Percentiles rank a stretch among this genome's conserved stretches.
phyloP scores from a whole-genome alignment of 2,888 invertebrate genomes.

The Chironomus riparius region DNA sequence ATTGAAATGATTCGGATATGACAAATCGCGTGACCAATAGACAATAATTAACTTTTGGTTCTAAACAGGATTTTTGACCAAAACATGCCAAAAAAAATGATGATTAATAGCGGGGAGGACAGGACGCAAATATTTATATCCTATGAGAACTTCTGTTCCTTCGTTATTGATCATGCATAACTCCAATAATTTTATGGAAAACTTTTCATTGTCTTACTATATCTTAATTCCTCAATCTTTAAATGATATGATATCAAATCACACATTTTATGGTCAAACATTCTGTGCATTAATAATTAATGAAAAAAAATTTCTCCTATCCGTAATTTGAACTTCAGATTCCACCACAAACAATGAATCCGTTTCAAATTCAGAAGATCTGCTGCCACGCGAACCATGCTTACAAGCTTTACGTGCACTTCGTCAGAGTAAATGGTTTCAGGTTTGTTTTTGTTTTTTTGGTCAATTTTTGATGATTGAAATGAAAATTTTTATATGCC shows the following conservation, averaged over 20 bases:
- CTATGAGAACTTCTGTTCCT: slow-evolving; percentile 6
- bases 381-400: slow-evolving; percentile 98
- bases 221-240: neutral
- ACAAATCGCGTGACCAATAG: neutral
- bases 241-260: slow-evolving; percentile 16
- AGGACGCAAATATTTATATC: neutral
- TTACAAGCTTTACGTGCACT: slow-evolving; percentile 99
- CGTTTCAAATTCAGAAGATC: slow-evolving; percentile 57
- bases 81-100: neutral
- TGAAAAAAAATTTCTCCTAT: slow-evolving; percentile 5
- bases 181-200: neutral
- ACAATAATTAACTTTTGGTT: neutral
- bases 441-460: slow-evolving; percentile 56
- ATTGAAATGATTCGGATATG: neutral
- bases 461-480: slow-evolving; percentile 30
- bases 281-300: slow-evolving; percentile 46
- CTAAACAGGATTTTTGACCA: slow-evolving; percentile 34
- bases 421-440: slow-evolving; percentile 99
- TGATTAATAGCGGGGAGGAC: slow-evolving; percentile 13
- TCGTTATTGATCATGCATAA: neutral
- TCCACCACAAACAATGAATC: slow-evolving; percentile 55
- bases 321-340: slow-evolving; percentile 37
- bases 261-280: slow-evolving; percentile 57
- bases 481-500: slow-evolving; percentile 40
- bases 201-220: slow-evolving; percentile 19